A percentile compares a stretch with the other conserved stretches of the same genome.
Conservation (phyloP, 2,797 vertebrate species). For the Mus minutoides region DNA sequence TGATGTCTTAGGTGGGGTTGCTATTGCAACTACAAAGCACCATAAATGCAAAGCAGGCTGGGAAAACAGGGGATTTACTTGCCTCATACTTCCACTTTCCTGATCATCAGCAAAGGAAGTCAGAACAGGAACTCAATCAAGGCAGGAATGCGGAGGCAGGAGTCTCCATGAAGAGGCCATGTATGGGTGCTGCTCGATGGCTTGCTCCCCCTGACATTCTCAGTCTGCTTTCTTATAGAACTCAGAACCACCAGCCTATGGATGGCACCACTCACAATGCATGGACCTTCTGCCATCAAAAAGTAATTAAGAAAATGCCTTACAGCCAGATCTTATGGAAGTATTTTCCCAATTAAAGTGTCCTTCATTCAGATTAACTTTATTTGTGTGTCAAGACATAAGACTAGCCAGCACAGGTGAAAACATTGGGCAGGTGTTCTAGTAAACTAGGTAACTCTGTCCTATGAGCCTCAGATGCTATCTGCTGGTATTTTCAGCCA, state of each 20-base stretch:
- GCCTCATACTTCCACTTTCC: neutral
- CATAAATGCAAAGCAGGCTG: neutral
- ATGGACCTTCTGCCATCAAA: neutral
- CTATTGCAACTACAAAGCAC: neutral
- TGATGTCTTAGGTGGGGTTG: neutral
- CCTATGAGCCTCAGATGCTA: neutral
- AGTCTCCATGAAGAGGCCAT: neutral
- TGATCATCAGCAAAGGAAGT: neutral
- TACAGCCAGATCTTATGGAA: neutral
- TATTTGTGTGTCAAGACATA: neutral
- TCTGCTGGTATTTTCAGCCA: neutral
- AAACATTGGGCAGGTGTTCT: neutral
- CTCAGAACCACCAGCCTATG: neutral
- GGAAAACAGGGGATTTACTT: neutral
- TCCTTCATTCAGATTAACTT: neutral
- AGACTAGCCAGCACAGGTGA: neutral
- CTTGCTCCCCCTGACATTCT: neutral
- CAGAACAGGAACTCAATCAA: neutral
- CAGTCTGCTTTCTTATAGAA: neutral
- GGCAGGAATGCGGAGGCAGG: neutral
- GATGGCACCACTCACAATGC: neutral
- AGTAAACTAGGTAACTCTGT: neutral
- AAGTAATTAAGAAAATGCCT: neutral
- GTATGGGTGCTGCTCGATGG: neutral
- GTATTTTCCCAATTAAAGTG: neutral